Percentiles rank a stretch among this genome's conserved stretches.
Evolutionary conservation across 2,113 vertebrate species (phyloP).

Genomic region (Eira barbara): DNA sequence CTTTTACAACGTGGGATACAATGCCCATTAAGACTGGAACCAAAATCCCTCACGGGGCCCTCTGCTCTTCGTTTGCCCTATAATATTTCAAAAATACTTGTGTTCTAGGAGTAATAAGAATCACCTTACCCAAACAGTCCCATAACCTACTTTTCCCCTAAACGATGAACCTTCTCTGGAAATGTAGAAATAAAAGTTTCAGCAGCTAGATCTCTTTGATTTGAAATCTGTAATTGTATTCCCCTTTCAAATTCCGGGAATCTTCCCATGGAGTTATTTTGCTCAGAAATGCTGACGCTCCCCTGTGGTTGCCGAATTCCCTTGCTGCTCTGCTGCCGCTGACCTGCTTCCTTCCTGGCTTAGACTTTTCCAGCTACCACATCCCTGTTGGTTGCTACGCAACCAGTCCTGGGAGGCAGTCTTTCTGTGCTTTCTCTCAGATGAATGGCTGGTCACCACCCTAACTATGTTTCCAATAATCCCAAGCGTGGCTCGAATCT

Average conservation of each 20-base stretch:
- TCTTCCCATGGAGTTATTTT: not conserved
- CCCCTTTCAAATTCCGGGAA: not conserved
- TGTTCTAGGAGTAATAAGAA: not conserved
- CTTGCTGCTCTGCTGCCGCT: not conserved
- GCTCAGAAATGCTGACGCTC: not conserved
- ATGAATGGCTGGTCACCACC: conserved; percentile 26
- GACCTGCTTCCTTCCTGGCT: not conserved
- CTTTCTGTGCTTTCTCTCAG: conserved; percentile 28
- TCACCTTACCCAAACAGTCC: not conserved
- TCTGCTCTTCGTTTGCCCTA: not conserved
- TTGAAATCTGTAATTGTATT: not conserved
- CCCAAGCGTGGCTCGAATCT: not conserved
- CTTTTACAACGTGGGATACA: not conserved
- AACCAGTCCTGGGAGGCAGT: conserved; percentile 51
- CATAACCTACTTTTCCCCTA: not conserved
- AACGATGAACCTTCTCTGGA: not conserved
- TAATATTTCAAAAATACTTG: not conserved
- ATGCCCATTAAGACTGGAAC: not conserved
- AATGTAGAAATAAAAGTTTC: not conserved
- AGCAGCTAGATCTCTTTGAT: not conserved
- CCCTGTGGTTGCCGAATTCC: not conserved
- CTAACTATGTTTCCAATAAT: conserved; percentile 2
- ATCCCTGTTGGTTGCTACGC: conserved; percentile 66
- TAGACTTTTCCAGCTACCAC: not conserved
- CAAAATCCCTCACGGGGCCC: not conserved